Evolutionary conservation across 2,888 invertebrate genomes (phyloP).

Genomic region (Pyrgus malvae): DNA sequence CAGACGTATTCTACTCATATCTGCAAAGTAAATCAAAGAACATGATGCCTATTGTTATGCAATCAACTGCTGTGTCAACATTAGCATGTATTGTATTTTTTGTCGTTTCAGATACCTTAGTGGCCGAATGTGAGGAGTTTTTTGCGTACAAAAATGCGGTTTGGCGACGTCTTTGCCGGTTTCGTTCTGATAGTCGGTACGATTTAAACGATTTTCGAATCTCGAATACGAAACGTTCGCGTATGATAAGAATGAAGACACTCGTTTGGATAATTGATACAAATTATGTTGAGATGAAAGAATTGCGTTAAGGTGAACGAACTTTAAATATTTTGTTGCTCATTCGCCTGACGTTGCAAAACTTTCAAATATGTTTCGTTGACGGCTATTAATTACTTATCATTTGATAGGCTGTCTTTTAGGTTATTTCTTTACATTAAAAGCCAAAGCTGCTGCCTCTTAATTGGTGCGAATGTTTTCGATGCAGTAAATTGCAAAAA

Average conservation of each 20-base stretch:
- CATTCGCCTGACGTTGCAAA: no score
- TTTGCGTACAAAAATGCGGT: slow-evolving; percentile 56
- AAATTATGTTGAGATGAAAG: neutral
- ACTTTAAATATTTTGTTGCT: neutral
- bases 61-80: slow-evolving; percentile 43
- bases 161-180: slow-evolving; percentile 43
- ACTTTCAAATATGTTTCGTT: no score
- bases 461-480: no score
- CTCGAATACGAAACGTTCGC: neutral
- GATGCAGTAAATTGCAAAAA: no score
- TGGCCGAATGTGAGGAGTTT: slow-evolving; percentile 37
- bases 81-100: slow-evolving; percentile 40
- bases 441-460: no score
- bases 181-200: slow-evolving; percentile 31
- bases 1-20: neutral
- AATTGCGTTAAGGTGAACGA: neutral
- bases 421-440: no score
- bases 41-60: slow-evolving; percentile 14
- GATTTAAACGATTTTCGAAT: slow-evolving; percentile 16
- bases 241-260: no score
- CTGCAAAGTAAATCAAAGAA: neutral
- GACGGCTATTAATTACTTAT: no score
- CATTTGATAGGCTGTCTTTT: no score
- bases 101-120: slow-evolving; percentile 28
- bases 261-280: slow-evolving; percentile 1